Evolutionary conservation across 2,888 invertebrate genomes (phyloP).

Genomic region (Stenodema calcarata): DNA sequence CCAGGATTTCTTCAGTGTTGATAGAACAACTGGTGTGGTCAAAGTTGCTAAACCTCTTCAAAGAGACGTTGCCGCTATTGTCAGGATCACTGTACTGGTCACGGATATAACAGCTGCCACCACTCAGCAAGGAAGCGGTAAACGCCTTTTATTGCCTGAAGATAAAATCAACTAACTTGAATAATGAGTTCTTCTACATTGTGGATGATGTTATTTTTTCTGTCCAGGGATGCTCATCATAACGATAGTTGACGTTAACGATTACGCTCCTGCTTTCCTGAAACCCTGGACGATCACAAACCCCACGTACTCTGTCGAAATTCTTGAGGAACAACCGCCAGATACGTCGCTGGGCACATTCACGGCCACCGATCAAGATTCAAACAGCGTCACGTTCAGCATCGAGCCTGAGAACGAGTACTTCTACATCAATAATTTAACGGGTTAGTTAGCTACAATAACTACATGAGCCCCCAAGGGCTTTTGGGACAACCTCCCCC

Average conservation of each 20-base stretch:
- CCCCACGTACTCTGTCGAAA: slow-evolving; percentile 70
- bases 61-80: slow-evolving; percentile 74
- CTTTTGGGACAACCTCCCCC: too few species aligned
- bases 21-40: slow-evolving; percentile 68
- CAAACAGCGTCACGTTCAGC: slow-evolving; percentile 78
- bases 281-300: slow-evolving; percentile 74
- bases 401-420: slow-evolving; percentile 75
- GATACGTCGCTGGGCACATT: slow-evolving; percentile 80
- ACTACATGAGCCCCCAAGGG: too few species aligned
- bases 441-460: slow-evolving; percentile 64
- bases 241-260: slow-evolving; percentile 69
- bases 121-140: slow-evolving; percentile 79
- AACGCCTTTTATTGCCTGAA: slow-evolving; percentile 41
- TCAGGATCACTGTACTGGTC: slow-evolving; percentile 80
- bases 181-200: not conserved
- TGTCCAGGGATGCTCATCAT: slow-evolving; percentile 68
- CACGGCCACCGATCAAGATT: slow-evolving; percentile 81
- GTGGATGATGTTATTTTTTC: slow-evolving; percentile 35
- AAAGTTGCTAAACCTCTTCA: slow-evolving; percentile 70
- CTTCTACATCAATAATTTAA: slow-evolving; percentile 80
- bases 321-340: slow-evolving; percentile 82
- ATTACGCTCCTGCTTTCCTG: slow-evolving; percentile 69
- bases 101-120: slow-evolving; percentile 81
- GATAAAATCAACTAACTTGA: slow-evolving; percentile 58
- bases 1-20: slow-evolving; percentile 71